A percentile compares a stretch with the other conserved stretches of the same genome.
Conservation (phyloP, 2,113 vertebrate species). For the Vicugna pacos region DNA sequence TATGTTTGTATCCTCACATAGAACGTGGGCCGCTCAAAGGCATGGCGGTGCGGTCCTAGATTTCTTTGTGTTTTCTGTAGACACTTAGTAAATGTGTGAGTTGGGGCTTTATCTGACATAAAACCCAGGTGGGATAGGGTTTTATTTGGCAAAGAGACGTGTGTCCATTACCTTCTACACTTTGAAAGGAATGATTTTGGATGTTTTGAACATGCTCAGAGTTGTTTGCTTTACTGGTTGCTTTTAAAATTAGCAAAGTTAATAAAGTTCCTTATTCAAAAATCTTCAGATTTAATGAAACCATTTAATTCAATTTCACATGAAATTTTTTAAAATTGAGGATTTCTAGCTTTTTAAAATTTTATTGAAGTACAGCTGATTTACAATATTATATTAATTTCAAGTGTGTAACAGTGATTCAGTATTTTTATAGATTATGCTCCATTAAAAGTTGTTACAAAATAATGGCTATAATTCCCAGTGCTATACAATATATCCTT, state of each 20-base stretch:
- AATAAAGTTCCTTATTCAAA: background rate
- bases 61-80: constrained; percentile 14
- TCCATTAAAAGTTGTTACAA: background rate
- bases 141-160: background rate
- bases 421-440: background rate
- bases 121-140: background rate
- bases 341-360: background rate
- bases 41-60: background rate
- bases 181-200: background rate
- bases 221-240: background rate
- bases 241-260: constrained; percentile 30
- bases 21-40: background rate
- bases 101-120: constrained; percentile 24
- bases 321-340: background rate
- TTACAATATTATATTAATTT: background rate
- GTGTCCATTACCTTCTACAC: background rate
- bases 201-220: background rate
- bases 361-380: background rate
- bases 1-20: background rate
- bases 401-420: background rate
- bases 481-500: background rate
- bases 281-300: background rate
- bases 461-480: background rate
- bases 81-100: background rate
- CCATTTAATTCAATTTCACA: constrained; percentile 1